Evolutionary conservation across 2,888 invertebrate species (phyloP), one percentile per base, ranked within the genome.

Genomic region (Athalia circularis): DNA sequence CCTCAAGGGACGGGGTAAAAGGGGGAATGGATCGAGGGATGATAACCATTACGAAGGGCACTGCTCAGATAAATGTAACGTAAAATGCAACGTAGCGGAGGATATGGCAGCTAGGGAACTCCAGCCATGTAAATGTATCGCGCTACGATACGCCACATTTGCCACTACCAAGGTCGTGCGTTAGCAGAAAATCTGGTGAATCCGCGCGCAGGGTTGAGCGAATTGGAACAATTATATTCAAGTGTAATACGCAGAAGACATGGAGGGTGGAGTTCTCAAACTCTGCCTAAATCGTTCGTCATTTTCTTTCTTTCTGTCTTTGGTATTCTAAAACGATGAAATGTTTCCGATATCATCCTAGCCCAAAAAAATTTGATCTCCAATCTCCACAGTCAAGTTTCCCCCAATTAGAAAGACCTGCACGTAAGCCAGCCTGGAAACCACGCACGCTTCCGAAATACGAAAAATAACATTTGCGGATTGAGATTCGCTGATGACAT

Each of bases 51-150:
- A 64, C 47, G 57, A 11, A 8, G 47, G 52, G 52, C 29, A 5
- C 15, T 43, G 68, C 72, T 59, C 72, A 57, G 72, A 72, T 57
- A 72, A 72, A 72, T 59, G 72, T 72, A 72, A 72, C 72, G 72
- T 72, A 15, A 72, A 72, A 59, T 45, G 57, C 47, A 72, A 59
- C 72, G 59, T 72, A 72, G 57, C 72, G 72, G 13, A 59, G 45
- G 72, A 47, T 47, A 47, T 72, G 59, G 43, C n/a, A 15, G n/a
- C 6, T 29, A 7, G 7, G 8, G 43, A 11, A 47, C 65, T 29
- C 15, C 8, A 5, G 45, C 72, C 47, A 72, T 59, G 72, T 48
- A 72, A 72, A 72, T 72, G 59, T 72, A 72, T 72, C 7, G 43
- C 13, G 15, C 29, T 15, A 43, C 7, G 3, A 29, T 59, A 72